A percentile compares a stretch with the other conserved stretches of the same genome.
Conservation (phyloP, 2,797 vertebrate species). For the Setipinna tenuifilis region DNA sequence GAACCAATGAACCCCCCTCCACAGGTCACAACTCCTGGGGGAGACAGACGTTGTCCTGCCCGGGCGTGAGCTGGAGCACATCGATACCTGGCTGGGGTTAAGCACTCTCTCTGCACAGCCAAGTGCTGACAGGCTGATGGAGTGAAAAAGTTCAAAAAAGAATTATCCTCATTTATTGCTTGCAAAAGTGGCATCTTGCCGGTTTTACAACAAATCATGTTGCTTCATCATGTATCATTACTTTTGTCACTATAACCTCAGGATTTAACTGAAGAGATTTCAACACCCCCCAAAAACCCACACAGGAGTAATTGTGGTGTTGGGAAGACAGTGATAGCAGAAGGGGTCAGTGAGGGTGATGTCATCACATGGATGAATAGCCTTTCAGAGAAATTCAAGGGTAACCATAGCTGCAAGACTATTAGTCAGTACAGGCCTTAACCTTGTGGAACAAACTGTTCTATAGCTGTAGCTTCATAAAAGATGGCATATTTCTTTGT, state of each 20-base stretch:
- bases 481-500: background rate
- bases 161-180: background rate
- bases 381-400: background rate
- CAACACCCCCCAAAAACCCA: too few species aligned
- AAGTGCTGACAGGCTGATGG: background rate
- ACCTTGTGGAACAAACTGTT: background rate
- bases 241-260: background rate
- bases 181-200: background rate
- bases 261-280: background rate
- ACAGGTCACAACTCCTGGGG: background rate
- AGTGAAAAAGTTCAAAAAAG: background rate
- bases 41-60: background rate
- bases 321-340: too few species aligned
- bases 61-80: background rate
- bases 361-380: background rate
- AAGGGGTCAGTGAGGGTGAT: background rate
- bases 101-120: background rate
- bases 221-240: background rate
- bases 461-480: background rate
- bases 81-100: background rate
- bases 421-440: background rate
- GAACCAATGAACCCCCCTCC: background rate
- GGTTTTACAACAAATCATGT: background rate
- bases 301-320: too few species aligned
- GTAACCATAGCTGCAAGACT: background rate